A percentile compares a stretch with the other conserved stretches of the same genome.
phyloP scores from a whole-genome alignment of 2,113 vertebrate genomes.

The Platycercus adscitus region DNA sequence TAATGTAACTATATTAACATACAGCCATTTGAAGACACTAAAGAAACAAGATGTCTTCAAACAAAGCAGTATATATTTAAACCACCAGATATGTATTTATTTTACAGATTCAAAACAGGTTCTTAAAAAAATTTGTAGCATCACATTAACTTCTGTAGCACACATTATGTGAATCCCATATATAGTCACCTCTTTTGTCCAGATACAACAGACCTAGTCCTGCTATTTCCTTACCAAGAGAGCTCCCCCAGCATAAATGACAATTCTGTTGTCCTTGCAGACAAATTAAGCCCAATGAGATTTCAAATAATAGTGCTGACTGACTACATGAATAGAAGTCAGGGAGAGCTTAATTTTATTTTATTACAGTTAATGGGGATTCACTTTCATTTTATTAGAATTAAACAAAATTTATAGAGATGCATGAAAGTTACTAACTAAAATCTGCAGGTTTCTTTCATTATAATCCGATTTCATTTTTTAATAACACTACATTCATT shows the following conservation, averaged over 20 bases:
- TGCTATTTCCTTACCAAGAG: background rate
- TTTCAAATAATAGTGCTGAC: constrained; percentile 21
- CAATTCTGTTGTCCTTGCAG: constrained; percentile 13
- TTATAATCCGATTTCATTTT: constrained; percentile 9
- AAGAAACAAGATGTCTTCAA: background rate
- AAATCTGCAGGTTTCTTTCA: constrained; percentile 37
- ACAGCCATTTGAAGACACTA: background rate
- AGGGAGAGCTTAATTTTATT: constrained; percentile 34
- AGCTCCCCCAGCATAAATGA: constrained; percentile 1
- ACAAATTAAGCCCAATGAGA: constrained; percentile 9
- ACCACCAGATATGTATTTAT: background rate
- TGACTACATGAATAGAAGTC: background rate
- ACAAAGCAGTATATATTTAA: background rate
- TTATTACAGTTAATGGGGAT: constrained; percentile 13
- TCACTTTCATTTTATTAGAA: constrained; percentile 33
- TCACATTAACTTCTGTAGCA: background rate
- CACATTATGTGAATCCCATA: background rate
- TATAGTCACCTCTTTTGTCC: background rate
- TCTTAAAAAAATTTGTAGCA: background rate
- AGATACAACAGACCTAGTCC: background rate
- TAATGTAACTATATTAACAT: background rate
- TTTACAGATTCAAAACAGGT: background rate
- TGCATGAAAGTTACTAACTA: constrained; percentile 13
- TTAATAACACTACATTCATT: background rate
- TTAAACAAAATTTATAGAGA: constrained; percentile 28